Evolutionary conservation across 2,797 vertebrate genomes (phyloP).

Genomic region (Phataginus tricuspis): DNA sequence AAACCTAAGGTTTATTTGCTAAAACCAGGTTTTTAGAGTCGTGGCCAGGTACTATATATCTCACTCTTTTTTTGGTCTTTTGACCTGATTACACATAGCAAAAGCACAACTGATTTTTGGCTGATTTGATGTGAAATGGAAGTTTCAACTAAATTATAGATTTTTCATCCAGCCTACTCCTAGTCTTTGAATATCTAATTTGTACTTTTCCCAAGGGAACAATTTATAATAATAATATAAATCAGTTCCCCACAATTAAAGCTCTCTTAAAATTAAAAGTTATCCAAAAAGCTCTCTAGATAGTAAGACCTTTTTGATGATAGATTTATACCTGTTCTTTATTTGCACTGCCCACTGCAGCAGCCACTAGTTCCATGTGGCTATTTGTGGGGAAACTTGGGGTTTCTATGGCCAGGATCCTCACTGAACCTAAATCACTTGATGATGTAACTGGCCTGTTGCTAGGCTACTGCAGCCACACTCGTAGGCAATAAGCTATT

Average conservation of each 20-base stretch:
- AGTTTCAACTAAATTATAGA: neutral
- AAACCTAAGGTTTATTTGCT: neutral
- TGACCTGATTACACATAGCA: neutral
- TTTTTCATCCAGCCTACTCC: neutral
- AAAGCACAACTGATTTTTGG: neutral
- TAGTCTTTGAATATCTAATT: neutral
- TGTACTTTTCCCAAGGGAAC: neutral
- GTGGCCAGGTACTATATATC: neutral
- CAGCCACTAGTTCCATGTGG: neutral
- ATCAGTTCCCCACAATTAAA: slow-evolving; percentile 3
- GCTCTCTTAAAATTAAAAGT: neutral
- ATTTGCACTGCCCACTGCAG: neutral
- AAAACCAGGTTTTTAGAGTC: neutral
- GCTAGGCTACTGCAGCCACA: no score
- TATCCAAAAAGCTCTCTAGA: neutral
- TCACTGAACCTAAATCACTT: no score
- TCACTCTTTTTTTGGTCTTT: neutral
- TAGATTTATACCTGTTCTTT: neutral
- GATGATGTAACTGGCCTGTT: no score
- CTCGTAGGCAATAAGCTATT: no score
- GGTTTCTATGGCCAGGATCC: no score
- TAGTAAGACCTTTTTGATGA: neutral
- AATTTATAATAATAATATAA: neutral
- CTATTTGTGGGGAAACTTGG: neutral
- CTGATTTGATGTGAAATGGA: neutral